Percentiles rank a stretch among this genome's conserved stretches.
Conservation (phyloP, 1,140 invertebrate species). For the Apis dorsata region DNA sequence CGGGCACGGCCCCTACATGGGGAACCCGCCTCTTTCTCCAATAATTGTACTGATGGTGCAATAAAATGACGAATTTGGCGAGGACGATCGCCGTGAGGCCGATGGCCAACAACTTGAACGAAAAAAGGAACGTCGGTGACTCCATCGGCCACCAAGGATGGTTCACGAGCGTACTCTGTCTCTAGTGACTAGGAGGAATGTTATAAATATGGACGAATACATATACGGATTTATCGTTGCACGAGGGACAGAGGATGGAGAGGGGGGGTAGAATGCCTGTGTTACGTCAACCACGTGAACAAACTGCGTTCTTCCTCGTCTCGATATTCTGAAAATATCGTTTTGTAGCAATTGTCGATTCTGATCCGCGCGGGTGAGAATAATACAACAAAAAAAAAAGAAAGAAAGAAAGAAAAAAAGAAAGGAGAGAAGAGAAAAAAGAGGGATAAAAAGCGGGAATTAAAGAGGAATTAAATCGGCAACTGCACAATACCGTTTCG, state of each 20-base stretch:
- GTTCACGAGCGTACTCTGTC: conserved; percentile 3
- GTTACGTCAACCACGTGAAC: neutral
- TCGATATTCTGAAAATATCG: neutral
- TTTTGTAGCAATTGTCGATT: neutral
- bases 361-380: too few species aligned
- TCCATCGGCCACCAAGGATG: neutral
- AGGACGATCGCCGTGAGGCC: neutral
- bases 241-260: neutral
- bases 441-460: neutral
- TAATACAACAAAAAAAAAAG: too few species aligned
- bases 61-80: neutral
- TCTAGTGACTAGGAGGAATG: neutral
- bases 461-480: neutral
- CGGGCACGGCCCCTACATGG: neutral
- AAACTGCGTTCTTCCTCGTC: neutral
- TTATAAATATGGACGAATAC: conserved; percentile 6
- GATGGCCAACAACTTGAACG: neutral
- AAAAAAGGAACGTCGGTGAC: neutral
- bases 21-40: conserved; percentile 48
- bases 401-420: too few species aligned
- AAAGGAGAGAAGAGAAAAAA: too few species aligned
- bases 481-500: neutral
- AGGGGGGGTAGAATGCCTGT: conserved; percentile 1
- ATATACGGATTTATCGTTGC: neutral
- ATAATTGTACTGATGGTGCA: conserved; percentile 16